Conservation (phyloP, 2,797 vertebrate genomes). For the Myotis myotis region DNA sequence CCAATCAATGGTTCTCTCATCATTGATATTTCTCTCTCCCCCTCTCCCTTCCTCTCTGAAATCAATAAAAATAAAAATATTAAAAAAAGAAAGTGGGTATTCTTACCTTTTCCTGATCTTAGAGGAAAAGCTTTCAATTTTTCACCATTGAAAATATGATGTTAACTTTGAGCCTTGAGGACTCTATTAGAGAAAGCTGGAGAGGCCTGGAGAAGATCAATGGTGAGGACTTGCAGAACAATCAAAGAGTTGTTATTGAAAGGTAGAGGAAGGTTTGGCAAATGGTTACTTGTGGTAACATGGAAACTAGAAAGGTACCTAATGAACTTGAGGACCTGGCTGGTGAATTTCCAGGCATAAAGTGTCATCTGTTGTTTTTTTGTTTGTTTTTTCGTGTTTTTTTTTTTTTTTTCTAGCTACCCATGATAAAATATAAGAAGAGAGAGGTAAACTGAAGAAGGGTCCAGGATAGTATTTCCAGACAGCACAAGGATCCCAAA, state of each 20-base stretch:
- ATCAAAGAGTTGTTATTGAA: neutral
- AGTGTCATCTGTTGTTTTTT: neutral
- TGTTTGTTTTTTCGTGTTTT: too few species aligned
- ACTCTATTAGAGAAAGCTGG: neutral
- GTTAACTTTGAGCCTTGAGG: neutral
- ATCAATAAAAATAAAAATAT: too few species aligned
- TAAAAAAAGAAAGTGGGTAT: neutral
- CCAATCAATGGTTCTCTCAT: too few species aligned
- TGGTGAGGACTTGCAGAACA: neutral
- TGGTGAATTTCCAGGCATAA: neutral
- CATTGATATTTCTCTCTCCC: too few species aligned
- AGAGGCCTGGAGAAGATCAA: neutral
- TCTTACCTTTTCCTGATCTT: neutral
- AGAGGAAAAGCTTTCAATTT: neutral
- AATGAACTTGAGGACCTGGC: neutral
- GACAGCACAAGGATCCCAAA: neutral
- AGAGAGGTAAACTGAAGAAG: neutral
- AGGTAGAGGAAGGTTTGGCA: constrained; percentile 3
- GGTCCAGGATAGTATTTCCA: neutral
- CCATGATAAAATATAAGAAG: constrained; percentile 13
- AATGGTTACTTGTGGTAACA: neutral
- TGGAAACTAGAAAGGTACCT: neutral
- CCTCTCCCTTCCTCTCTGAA: too few species aligned
- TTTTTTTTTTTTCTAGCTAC: neutral
- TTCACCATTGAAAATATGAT: neutral